Base-by-base conservation (phyloP, 2,888 invertebrate genomes). In the Drosophila leonis region DNA sequence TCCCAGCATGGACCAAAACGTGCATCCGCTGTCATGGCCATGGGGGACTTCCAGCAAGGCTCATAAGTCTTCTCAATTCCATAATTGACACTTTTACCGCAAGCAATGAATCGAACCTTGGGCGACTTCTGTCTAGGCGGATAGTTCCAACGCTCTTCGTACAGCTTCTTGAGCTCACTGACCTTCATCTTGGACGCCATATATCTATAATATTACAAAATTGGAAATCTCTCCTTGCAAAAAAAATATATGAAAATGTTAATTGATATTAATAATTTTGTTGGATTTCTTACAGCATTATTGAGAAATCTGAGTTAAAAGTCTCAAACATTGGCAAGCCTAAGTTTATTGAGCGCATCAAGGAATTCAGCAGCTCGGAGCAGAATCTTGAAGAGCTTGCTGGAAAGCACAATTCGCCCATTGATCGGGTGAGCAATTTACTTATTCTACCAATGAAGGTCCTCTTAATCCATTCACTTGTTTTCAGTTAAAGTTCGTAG, bases 401-500 rank as follows among this genome's bases (percentile, higher is more conserved):
- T 0, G 80, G 91, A 15, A 94, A 95, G 56, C 94, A 96, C 20
- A 93, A 94, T 2, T 94, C 95, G 0, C 95, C 95, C 27, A 93
- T 94, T 33, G 95, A 95, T 70, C 95, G 96, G 52, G 93, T 93
- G 73, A 15, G 91, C 96, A 10, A 4, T 44, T 13, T 10, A 49
- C 13, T 3, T 9, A 27, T 42, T 8, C 27, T 0, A 18, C 9
- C 1, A 18, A 15, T 0, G 0, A 33, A 18, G 42, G 4, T 35
- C 12, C 0, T 7, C 3, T 37, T n/a, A 65, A 6, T 27, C 2
- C 6, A 42, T 46, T 27, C 18, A 27, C 1, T 59, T 56, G 8
- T 0, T 84, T 82, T 13, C 42, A 93, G 93, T 70, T 93, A 7
- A 85, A 91, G 63, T 85, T 91, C 18, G 88, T 93, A 31, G 92